A percentile compares a stretch with the other conserved stretches of the same genome.
These are phyloP conservation scores for Trichomalopsis sarcophagae DNA, from an alignment of 1,140 invertebrate genomes.

Conservation along the genomic window DNA sequence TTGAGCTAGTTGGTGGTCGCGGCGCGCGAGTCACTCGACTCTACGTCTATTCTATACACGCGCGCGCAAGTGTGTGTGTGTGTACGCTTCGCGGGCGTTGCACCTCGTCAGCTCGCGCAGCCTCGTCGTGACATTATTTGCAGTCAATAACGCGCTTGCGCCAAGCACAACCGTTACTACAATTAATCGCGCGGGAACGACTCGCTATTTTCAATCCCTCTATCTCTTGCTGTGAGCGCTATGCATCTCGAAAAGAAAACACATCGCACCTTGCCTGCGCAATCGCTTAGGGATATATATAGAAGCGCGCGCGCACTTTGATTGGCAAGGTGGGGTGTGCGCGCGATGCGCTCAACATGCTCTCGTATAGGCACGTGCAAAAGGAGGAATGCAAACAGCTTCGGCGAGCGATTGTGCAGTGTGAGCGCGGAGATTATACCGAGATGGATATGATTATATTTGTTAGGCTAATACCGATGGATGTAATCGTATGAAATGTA, in stretches of 20 bases:
- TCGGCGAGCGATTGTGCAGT: too few species aligned
- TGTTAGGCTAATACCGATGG: too few species aligned
- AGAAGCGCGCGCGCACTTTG: not conserved
- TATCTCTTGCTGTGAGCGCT: not conserved
- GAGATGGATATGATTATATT: too few species aligned
- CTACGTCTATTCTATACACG: not conserved
- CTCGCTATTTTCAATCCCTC: not conserved
- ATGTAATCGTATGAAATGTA: too few species aligned
- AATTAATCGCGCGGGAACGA: constrained; percentile 4
- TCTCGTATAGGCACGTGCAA: not conserved
- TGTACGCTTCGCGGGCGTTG: constrained; percentile 21
- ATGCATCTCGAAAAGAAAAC: not conserved
- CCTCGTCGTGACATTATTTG: constrained; percentile 39
- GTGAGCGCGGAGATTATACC: too few species aligned
- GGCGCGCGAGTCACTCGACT: not conserved
- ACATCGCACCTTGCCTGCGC: not conserved
- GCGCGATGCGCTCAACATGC: too few species aligned
- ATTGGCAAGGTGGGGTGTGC: not conserved
- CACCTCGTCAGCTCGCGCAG: not conserved
- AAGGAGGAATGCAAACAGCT: not conserved
- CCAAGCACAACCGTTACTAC: not conserved
- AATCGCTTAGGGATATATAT: not conserved
- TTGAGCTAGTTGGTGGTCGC: constrained; percentile 50
- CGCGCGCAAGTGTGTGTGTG: not conserved
- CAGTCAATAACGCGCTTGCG: constrained; percentile 26